Conservation (phyloP, 2,888 invertebrate species). For the Pyrgus malvae region DNA sequence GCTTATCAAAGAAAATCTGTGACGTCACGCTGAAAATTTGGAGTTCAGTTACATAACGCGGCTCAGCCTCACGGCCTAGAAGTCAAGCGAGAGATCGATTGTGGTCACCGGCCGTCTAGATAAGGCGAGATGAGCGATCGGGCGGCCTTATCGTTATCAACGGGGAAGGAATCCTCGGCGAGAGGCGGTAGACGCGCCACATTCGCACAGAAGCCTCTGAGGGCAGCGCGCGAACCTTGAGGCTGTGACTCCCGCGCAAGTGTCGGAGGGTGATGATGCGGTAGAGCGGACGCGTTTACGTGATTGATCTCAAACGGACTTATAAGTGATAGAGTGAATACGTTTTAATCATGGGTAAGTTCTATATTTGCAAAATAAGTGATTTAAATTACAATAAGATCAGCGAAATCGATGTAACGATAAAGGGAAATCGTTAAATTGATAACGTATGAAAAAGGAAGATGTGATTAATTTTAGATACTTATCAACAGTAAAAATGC, state of each 20-base stretch:
- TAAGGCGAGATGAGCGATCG: conserved; percentile 73
- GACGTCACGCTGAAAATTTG: conserved; percentile 29
- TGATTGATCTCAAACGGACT: conserved; percentile 64
- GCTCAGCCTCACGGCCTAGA: conserved; percentile 41
- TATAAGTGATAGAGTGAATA: conserved; percentile 66
- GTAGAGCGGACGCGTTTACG: conserved; percentile 55
- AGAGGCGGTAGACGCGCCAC: conserved; percentile 56
- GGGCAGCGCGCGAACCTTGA: conserved; percentile 65
- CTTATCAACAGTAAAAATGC: too few species aligned
- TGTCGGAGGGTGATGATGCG: conserved; percentile 69
- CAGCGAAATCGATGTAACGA: too few species aligned
- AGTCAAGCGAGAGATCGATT: conserved; percentile 56
- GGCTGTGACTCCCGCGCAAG: conserved; percentile 48
- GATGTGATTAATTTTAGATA: too few species aligned
- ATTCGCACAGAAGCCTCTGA: conserved; percentile 77
- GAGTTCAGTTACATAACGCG: conserved; percentile 45
- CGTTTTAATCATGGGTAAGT: conserved; percentile 66
- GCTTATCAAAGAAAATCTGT: neutral
- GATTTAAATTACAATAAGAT: neutral
- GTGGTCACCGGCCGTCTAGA: conserved; percentile 60
- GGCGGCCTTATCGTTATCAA: conserved; percentile 73
- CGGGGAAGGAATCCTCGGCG: conserved; percentile 70
- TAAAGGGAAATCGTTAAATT: too few species aligned
- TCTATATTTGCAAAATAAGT: neutral
- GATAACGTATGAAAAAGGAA: too few species aligned